Conservation (phyloP, 1,140 invertebrate species). For the Orchestia grillus region DNA sequence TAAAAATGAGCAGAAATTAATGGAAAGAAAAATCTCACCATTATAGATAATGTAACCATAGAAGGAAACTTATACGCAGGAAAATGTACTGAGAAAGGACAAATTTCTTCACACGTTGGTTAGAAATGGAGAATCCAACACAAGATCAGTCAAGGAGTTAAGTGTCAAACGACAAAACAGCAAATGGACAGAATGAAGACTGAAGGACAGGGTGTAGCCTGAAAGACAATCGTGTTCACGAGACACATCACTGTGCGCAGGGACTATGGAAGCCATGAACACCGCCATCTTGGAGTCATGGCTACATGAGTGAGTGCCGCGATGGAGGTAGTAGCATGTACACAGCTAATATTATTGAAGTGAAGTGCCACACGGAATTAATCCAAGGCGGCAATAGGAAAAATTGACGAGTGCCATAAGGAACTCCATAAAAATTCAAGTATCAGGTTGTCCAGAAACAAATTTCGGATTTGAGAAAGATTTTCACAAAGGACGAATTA, state of each 20-base stretch:
- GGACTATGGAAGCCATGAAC: constrained; percentile 6
- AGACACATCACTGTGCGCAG: not conserved
- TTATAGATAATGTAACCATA: not conserved
- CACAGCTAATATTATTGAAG: not conserved
- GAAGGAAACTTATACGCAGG: not conserved
- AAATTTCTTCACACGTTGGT: not conserved
- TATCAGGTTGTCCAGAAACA: not conserved
- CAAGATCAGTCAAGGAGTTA: not conserved
- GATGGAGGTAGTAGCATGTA: not conserved
- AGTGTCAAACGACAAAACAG: not conserved
- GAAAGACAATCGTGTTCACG: not conserved
- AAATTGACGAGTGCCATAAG: not conserved
- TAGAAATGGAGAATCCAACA: not conserved
- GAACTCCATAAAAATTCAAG: not conserved
- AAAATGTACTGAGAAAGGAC: not conserved
- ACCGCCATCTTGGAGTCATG: not conserved
- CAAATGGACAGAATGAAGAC: not conserved
- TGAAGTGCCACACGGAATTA: not conserved
- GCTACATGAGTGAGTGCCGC: not conserved
- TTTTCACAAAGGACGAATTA: not conserved
- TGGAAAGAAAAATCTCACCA: not conserved
- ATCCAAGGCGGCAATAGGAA: not conserved
- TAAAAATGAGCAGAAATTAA: not conserved
- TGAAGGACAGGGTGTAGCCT: not conserved
- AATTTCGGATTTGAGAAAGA: not conserved